phyloP scores from a whole-genome alignment of 2,113 vertebrate genomes.

The Sardina pilchardus region DNA sequence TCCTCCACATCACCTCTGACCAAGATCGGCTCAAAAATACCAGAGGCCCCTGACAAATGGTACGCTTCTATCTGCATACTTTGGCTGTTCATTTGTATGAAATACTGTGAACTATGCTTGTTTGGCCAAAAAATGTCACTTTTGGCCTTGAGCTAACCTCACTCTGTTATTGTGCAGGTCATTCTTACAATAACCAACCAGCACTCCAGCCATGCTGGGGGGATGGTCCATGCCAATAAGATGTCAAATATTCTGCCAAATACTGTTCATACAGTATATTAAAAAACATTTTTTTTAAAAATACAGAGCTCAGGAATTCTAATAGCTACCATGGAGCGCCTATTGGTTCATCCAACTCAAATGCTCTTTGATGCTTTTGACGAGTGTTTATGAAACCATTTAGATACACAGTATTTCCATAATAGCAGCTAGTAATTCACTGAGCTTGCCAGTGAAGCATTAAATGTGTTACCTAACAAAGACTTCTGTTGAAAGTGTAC shows the following conservation, averaged over 20 bases:
- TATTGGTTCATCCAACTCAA: neutral
- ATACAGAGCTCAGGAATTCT: neutral
- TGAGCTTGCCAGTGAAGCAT: neutral
- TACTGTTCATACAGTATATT: neutral
- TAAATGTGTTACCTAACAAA: neutral
- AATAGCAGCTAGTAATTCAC: neutral
- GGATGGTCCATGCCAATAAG: neutral
- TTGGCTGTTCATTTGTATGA: slow-evolving; percentile 4
- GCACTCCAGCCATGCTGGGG: neutral
- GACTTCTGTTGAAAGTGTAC: neutral
- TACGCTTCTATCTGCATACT: neutral
- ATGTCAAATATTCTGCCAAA: neutral
- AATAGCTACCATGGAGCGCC: neutral
- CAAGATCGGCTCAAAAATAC: neutral
- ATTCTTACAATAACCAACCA: neutral
- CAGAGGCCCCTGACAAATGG: neutral
- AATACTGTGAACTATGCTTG: neutral
- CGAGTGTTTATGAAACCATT: neutral
- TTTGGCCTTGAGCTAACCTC: neutral
- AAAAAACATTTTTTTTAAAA: slow-evolving; percentile 8
- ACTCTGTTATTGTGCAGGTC: neutral
- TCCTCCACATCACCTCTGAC: neutral
- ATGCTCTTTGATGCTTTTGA: neutral
- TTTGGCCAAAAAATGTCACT: neutral
- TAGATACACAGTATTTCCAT: neutral